Conservation (phyloP, 2,797 vertebrate genomes). For the Picus viridis region DNA sequence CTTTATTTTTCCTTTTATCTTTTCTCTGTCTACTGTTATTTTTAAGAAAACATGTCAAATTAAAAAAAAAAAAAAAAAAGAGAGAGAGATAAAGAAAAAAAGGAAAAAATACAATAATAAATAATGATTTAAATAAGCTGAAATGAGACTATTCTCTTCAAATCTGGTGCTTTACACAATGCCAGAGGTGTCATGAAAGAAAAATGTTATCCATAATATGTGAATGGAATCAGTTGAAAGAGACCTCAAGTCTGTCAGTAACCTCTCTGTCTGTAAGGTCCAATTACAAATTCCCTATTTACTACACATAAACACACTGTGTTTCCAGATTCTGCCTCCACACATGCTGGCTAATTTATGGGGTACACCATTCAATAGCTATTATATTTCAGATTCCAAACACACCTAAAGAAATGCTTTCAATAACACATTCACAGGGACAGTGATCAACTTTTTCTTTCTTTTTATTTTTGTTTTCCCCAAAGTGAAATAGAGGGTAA, state of each 20-base stretch:
- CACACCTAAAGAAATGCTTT: background rate
- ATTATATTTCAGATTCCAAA: background rate
- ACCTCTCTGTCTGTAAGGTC: background rate
- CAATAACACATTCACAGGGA: background rate
- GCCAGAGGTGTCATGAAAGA: background rate
- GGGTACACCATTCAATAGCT: background rate
- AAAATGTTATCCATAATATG: background rate
- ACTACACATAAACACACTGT: background rate
- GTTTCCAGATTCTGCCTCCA: background rate
- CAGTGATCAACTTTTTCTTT: rapidly evolving
- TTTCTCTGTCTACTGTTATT: background rate
- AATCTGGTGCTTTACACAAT: background rate
- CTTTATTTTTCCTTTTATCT: background rate
- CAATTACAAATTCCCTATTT: background rate
- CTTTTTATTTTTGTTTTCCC: background rate
- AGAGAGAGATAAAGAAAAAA: too few relatives aligned
- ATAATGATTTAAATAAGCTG: background rate
- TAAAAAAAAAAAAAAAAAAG: background rate
- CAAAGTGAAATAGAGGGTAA: background rate
- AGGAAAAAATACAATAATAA: background rate
- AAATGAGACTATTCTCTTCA: background rate
- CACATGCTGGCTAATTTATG: background rate
- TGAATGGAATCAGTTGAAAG: background rate
- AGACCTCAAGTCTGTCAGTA: background rate
- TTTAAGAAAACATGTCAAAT: background rate